Base-by-base conservation (phyloP, 2,888 invertebrate genomes). In the Tethea ocularis region DNA sequence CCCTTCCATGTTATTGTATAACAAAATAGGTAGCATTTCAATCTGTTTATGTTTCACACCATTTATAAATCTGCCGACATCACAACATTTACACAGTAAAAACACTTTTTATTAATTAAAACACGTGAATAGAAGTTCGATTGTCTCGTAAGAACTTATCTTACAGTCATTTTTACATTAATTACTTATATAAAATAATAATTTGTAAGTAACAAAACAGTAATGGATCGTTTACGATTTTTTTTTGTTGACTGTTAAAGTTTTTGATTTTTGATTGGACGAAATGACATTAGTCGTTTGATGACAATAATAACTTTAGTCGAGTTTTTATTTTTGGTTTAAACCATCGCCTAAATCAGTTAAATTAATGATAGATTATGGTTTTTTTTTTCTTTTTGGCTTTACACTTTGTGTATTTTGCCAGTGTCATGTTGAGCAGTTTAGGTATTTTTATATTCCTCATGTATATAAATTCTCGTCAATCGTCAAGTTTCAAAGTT, bases 1-100 rank as follows among this genome's bases (percentile, higher is more conserved):
- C 62, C 85, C 89, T 78, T 92, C 92, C 92, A 93, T 93, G 70
- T 90, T 92, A 89, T 84, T 87, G 71, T 80, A 91, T 75, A 91
- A 74, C 65, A 91, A 79, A 77, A 87, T 80, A 41, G 92, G 92
- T 85, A 93, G 84, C 92, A 93, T 93, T 81, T 88, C 89, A 84
- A 75, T 68, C 66, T 78, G 76, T 82, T 80, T 67, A 75, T 74
- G 77, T 75, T 72, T 68, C 63, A 64, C 63, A 68, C 62, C 63
- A 69, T 79, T 57, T 74, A 75, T 76, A 84, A 89, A 92, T 92
- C 91, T 86, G 81, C 77, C 79, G 80, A 84, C 91, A 92, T 92
- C 91, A 72, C 87, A 77, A 56, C 53, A 70, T 73, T 78, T 64
- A 66, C 62, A 62, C 59, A 61, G 83, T 68, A 64, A 81, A 83